A percentile compares a stretch with the other conserved stretches of the same genome.
Evolutionary conservation across 30 jellyfish, hydroid and myxozoan genomes (phyloP).

Genomic region (Pseudorhiza aurosa): DNA sequence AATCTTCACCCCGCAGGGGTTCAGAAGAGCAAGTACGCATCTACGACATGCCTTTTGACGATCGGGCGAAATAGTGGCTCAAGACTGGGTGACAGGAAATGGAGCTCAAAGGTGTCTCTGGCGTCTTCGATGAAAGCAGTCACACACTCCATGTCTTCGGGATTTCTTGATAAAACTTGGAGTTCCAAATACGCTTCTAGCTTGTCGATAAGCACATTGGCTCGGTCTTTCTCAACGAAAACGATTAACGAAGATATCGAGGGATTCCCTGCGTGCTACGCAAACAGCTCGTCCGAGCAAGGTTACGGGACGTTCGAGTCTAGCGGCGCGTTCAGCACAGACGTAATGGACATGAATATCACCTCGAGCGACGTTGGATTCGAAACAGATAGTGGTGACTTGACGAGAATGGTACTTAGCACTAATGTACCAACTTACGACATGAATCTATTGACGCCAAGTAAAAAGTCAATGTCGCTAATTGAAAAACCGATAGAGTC

Average conservation of each 20-base stretch:
- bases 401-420: slow-evolving; percentile 1
- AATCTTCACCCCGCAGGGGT: slow-evolving; percentile 30
- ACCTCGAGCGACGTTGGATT: slow-evolving; percentile 41
- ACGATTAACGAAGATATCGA: slow-evolving; percentile 61
- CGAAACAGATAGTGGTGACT: slow-evolving; percentile 6
- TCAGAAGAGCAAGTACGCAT: slow-evolving; percentile 44
- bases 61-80: slow-evolving; percentile 25
- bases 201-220: slow-evolving; percentile 57
- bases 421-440: slow-evolving; percentile 56
- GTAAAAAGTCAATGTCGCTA: slow-evolving; percentile 28
- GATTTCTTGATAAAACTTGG: slow-evolving; percentile 64
- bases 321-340: slow-evolving; percentile 50
- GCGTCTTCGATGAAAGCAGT: slow-evolving; percentile 38
- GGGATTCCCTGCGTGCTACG: slow-evolving; percentile 29
- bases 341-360: slow-evolving; percentile 59
- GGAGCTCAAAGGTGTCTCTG: slow-evolving; percentile 46
- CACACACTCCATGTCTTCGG: slow-evolving; percentile 45
- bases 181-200: slow-evolving; percentile 70
- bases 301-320: slow-evolving; percentile 71
- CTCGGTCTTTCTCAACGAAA: slow-evolving; percentile 58
- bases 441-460: slow-evolving; percentile 54
- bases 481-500: slow-evolving; percentile 22
- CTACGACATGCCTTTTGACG: slow-evolving; percentile 48
- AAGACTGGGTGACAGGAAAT: slow-evolving; percentile 32
- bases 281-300: slow-evolving; percentile 39